Conservation (phyloP, 2,113 vertebrate species). For the Mus spicilegus region DNA sequence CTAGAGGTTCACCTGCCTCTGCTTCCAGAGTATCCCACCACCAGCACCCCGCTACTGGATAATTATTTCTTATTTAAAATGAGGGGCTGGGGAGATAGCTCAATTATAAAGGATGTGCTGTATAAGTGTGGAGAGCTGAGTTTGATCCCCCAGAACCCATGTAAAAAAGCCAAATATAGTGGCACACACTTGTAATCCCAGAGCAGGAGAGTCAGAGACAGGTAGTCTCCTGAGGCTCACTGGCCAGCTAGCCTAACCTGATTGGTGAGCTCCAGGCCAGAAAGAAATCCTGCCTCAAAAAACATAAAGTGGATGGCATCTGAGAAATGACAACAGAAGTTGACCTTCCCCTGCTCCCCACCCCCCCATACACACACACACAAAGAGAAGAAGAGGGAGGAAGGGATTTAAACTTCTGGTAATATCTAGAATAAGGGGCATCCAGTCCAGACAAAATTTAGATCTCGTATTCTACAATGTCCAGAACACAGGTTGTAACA, state of each 20-base stretch:
- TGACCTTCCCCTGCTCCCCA: too few species aligned
- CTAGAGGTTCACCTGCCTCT: background rate
- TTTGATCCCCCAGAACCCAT: background rate
- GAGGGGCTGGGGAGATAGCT: background rate
- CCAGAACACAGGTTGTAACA: background rate
- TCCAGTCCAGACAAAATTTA: background rate
- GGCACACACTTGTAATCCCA: background rate
- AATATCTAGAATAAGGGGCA: background rate
- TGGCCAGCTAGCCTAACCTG: background rate
- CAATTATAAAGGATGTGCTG: background rate
- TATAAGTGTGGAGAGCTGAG: background rate
- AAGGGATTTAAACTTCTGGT: background rate
- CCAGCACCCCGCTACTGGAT: background rate
- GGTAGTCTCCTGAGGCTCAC: too few species aligned
- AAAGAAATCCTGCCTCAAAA: background rate
- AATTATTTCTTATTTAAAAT: constrained; percentile 23
- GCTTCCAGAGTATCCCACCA: background rate
- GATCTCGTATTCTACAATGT: background rate
- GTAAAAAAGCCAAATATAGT: background rate
- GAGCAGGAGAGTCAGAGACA: background rate
- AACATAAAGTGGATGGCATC: background rate
- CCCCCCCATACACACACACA: background rate
- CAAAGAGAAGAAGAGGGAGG: background rate
- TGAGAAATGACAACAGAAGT: background rate
- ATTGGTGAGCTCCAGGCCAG: background rate